These are phyloP conservation scores for Molossus molossus DNA, from an alignment of 2,797 vertebrate species.

Conservation along the genomic window DNA sequence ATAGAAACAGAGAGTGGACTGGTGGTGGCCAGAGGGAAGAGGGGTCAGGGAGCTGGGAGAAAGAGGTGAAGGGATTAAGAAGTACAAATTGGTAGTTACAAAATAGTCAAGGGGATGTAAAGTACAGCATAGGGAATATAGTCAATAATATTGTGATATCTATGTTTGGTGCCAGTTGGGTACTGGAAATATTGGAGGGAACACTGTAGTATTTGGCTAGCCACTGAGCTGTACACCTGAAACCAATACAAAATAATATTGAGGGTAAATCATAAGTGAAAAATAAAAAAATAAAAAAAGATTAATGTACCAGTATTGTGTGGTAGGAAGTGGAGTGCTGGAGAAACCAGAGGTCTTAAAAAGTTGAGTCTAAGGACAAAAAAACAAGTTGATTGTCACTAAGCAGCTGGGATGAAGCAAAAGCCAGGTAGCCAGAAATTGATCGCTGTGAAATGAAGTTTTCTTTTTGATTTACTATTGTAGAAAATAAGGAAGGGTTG, in stretches of 20 bases:
- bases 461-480: constrained; percentile 32
- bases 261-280: neutral
- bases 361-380: neutral
- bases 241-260: neutral
- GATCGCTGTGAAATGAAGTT: neutral
- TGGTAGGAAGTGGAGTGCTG: neutral
- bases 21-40: neutral
- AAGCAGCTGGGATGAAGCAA: constrained; percentile 7
- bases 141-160: neutral
- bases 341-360: neutral
- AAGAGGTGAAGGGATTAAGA: neutral
- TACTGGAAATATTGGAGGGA: neutral
- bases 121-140: neutral
- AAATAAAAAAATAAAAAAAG: neutral
- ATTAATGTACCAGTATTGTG: neutral
- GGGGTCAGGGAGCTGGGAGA: neutral
- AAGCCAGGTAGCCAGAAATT: constrained; percentile 24
- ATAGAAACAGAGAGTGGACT: neutral
- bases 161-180: neutral
- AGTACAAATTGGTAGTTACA: neutral
- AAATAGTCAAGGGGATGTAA: neutral
- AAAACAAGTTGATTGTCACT: neutral
- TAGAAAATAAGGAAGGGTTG: constrained; percentile 26
- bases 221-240: neutral
- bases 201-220: neutral